A percentile compares a stretch with the other conserved stretches of the same genome.
These are phyloP conservation scores for Pollachius pollachius DNA, from an alignment of 2,113 vertebrate genomes.

Conservation along the genomic window DNA sequence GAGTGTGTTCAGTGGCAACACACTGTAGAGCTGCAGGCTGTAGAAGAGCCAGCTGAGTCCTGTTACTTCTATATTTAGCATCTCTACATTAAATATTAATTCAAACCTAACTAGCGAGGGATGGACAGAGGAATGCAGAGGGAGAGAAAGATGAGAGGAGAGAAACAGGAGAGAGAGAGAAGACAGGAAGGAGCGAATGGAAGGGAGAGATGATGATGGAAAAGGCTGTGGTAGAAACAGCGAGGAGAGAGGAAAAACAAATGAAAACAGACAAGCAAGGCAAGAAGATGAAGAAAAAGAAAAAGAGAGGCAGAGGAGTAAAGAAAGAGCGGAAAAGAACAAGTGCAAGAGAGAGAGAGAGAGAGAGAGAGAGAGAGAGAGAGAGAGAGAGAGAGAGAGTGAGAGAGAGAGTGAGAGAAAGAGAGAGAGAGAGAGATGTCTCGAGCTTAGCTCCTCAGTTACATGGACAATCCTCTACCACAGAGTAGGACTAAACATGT, in stretches of 20 bases:
- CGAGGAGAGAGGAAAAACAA: not conserved
- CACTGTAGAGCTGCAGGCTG: too few relatives aligned
- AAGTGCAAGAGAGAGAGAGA: not conserved
- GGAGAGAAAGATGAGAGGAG: not conserved
- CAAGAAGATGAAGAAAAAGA: not conserved
- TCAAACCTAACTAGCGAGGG: not conserved
- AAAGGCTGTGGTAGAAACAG: not conserved
- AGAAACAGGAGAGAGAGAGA: not conserved
- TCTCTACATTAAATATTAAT: too few relatives aligned
- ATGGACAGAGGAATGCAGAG: not conserved
- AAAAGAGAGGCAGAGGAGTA: not conserved
- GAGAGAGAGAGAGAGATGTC: not conserved
- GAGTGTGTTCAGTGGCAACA: not conserved
- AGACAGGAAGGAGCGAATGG: not conserved
- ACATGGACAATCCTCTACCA: too few relatives aligned
- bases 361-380: not conserved
- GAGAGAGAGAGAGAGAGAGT: not conserved
- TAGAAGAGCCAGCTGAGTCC: too few relatives aligned
- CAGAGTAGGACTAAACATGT: too few relatives aligned
- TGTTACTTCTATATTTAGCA: too few relatives aligned
- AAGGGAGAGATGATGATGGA: not conserved
- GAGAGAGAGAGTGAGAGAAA: not conserved
- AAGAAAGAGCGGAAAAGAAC: not conserved
- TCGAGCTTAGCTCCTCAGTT: too few relatives aligned
- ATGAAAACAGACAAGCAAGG: not conserved